Percentiles rank a stretch among this genome's conserved stretches.
Conservation (phyloP, 2,888 invertebrate species). For the Cephalotes varians region DNA sequence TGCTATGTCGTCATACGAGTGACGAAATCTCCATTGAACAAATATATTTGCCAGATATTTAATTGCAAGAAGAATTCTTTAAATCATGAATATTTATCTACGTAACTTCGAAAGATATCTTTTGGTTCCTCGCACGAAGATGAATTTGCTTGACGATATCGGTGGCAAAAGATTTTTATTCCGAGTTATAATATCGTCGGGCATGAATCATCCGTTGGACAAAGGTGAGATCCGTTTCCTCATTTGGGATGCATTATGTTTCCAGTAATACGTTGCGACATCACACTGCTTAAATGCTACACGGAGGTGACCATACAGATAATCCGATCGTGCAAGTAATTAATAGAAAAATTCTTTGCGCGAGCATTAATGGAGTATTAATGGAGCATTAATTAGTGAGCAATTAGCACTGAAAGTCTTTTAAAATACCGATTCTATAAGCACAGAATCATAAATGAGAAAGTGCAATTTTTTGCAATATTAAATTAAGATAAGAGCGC, state of each 20-base stretch:
- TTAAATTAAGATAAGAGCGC: not conserved
- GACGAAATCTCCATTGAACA: not conserved
- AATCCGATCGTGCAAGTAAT: constrained; percentile 62
- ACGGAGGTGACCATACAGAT: constrained; percentile 61
- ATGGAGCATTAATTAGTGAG: no score
- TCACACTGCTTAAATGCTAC: constrained; percentile 55
- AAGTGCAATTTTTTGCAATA: not conserved
- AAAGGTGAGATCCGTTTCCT: constrained; percentile 73
- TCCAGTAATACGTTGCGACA: constrained; percentile 66
- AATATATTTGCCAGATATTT: not conserved
- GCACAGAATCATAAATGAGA: constrained; percentile 4
- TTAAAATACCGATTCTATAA: not conserved
- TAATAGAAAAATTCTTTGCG: constrained; percentile 14
- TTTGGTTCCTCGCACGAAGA: not conserved
- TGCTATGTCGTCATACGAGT: not conserved
- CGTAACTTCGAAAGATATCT: not conserved
- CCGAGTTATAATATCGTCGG: constrained; percentile 57
- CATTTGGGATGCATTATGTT: constrained; percentile 64
- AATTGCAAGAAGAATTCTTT: not conserved
- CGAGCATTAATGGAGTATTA: constrained; percentile 1
- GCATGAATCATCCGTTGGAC: constrained; percentile 72
- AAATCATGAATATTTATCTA: not conserved
- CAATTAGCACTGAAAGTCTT: constrained; percentile 17
- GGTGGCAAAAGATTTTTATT: not conserved
- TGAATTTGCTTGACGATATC: constrained; percentile 9